Conservation (phyloP, 2,797 vertebrate genomes). For the Myotis myotis region DNA sequence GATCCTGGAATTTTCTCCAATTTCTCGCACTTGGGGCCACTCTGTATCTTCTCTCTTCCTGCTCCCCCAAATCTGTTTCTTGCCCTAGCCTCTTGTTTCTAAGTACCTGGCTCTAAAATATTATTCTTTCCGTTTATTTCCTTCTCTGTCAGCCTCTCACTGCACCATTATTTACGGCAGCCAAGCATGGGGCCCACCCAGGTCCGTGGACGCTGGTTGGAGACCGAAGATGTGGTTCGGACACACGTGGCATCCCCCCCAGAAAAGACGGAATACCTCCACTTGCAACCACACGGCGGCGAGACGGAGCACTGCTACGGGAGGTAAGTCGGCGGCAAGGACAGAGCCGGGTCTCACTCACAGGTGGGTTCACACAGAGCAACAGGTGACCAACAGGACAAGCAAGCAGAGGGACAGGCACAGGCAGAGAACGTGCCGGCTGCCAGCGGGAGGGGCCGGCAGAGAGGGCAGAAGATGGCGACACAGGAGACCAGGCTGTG, state of each 20-base stretch:
- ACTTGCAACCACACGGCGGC: fast-evolving
- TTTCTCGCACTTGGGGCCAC: fast-evolving
- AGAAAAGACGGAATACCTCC: not conserved
- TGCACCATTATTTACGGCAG: not conserved
- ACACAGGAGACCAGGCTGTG: not conserved
- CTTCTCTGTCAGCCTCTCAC: not conserved
- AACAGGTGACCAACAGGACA: not conserved
- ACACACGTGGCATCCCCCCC: not conserved
- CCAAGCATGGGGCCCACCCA: fast-evolving
- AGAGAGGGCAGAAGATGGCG: fast-evolving
- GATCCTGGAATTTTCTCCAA: fast-evolving
- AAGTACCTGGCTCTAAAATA: not conserved
- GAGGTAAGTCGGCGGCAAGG: not conserved
- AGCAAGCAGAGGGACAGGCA: not conserved
- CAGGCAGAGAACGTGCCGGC: not conserved
- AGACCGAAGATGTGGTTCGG: not conserved
- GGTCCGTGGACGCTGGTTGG: not conserved
- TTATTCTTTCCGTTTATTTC: not conserved
- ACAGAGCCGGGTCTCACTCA: not conserved
- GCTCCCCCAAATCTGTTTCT: fast-evolving
- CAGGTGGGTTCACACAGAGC: fast-evolving
- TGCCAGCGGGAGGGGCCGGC: not conserved
- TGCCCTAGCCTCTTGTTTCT: not conserved
- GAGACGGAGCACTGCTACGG: fast-evolving
- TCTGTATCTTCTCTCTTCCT: not conserved